Conservation (phyloP, 2,888 invertebrate genomes). For the Nowickia ferox region DNA sequence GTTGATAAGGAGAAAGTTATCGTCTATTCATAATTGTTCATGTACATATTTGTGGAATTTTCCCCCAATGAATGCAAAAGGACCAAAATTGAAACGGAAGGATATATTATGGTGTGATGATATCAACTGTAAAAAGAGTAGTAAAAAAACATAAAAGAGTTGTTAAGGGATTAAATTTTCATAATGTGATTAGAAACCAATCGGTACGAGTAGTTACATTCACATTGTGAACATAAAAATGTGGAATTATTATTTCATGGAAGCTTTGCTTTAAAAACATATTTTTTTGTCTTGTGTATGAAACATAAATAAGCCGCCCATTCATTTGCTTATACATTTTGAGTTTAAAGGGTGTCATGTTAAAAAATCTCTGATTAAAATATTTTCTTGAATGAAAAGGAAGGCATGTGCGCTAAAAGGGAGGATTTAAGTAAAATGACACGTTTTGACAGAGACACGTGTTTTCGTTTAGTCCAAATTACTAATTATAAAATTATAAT, state of each 20-base stretch:
- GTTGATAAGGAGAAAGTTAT: slow-evolving; percentile 56
- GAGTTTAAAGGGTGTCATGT: slow-evolving; percentile 56
- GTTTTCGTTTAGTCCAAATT: slow-evolving; percentile 67
- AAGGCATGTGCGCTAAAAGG: slow-evolving; percentile 51
- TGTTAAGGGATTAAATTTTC: slow-evolving; percentile 68
- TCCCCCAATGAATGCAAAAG: slow-evolving; percentile 17
- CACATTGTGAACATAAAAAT: slow-evolving; percentile 1
- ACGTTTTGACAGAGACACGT: slow-evolving; percentile 70
- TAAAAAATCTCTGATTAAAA: slow-evolving; percentile 44
- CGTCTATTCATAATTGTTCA: slow-evolving; percentile 53
- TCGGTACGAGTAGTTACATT: slow-evolving; percentile 40
- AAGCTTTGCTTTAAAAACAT: slow-evolving; percentile 20
- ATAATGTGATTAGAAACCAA: slow-evolving; percentile 67
- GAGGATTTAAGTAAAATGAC: slow-evolving; percentile 64
- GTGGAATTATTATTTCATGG: slow-evolving; percentile 7
- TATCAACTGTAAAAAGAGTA: slow-evolving; percentile 47
- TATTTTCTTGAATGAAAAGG: slow-evolving; percentile 44
- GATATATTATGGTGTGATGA: slow-evolving; percentile 50
- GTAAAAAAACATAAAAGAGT: slow-evolving; percentile 52
- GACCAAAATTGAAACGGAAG: slow-evolving; percentile 1
- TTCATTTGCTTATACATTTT: neutral
- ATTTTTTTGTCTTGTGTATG: neutral
- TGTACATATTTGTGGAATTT: slow-evolving; percentile 19
- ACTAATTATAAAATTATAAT: slow-evolving; percentile 71
- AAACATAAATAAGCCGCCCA: slow-evolving; percentile 49